These are phyloP conservation scores for Parthenolecanium corni DNA, from an alignment of 2,888 invertebrate species.

Conservation along the genomic window DNA sequence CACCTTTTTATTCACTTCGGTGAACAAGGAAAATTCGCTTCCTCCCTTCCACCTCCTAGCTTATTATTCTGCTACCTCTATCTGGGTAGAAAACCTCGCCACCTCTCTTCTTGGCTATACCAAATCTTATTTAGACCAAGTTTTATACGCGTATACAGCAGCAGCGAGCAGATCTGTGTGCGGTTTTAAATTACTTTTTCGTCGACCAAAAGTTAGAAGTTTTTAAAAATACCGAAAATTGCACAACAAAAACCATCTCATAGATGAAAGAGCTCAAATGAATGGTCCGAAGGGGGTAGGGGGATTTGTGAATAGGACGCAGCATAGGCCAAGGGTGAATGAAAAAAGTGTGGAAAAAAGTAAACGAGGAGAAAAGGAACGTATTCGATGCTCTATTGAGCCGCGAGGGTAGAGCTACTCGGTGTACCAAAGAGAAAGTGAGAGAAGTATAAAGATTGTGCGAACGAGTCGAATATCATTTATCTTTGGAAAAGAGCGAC, in stretches of 20 bases:
- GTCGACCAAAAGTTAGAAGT: background rate
- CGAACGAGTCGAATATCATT: conserved; percentile 17
- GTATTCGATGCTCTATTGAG: too few relatives aligned
- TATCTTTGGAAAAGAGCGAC: conserved; percentile 19
- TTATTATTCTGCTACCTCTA: too few relatives aligned
- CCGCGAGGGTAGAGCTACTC: too few relatives aligned
- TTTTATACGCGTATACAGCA: too few relatives aligned
- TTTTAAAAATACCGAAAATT: conserved; percentile 14
- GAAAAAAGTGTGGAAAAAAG: conserved; percentile 1
- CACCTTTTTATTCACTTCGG: too few relatives aligned
- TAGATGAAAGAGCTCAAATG: conserved; percentile 9
- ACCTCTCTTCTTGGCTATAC: too few relatives aligned
- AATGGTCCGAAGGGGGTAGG: conserved; percentile 2
- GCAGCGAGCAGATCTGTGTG: background rate
- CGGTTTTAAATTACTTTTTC: conserved; percentile 20
- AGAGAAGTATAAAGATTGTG: conserved; percentile 16
- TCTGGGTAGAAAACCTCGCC: too few relatives aligned
- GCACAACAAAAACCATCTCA: conserved; percentile 7
- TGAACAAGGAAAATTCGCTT: too few relatives aligned
- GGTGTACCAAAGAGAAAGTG: too few relatives aligned
- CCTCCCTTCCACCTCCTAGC: too few relatives aligned
- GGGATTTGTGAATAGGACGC: background rate
- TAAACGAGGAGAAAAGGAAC: too few relatives aligned
- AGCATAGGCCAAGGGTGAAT: background rate
- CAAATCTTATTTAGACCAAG: too few relatives aligned